These are phyloP conservation scores for Tupiocoris notatus DNA, from an alignment of 2,888 invertebrate genomes.

Conservation along the genomic window DNA sequence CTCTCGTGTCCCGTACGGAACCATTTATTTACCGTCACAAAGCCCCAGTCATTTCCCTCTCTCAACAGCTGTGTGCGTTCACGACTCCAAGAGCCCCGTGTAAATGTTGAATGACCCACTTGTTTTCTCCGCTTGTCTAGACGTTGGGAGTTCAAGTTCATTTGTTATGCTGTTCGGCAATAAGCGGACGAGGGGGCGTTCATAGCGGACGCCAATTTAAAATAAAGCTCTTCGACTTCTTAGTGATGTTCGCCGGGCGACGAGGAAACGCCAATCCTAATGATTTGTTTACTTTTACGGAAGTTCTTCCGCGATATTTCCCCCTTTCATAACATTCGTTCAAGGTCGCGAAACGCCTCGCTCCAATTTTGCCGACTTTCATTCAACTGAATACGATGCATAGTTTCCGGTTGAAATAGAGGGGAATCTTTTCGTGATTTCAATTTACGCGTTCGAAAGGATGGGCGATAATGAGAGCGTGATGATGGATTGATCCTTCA, in stretches of 20 bases:
- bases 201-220: background rate
- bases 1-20: slow-evolving; percentile 3
- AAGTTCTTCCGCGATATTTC: background rate
- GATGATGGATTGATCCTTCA: too few relatives aligned
- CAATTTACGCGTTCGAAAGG: too few relatives aligned
- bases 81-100: slow-evolving; percentile 2
- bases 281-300: background rate
- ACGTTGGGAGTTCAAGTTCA: slow-evolving; percentile 34
- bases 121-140: slow-evolving; percentile 27
- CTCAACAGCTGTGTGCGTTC: slow-evolving; percentile 19
- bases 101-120: slow-evolving; percentile 39
- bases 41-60: slow-evolving; percentile 22
- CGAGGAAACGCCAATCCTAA: background rate
- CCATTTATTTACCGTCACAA: slow-evolving; percentile 31
- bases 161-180: slow-evolving; percentile 28
- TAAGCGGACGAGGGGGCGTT: background rate
- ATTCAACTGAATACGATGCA: too few relatives aligned
- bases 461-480: too few relatives aligned
- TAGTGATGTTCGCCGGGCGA: background rate
- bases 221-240: background rate
- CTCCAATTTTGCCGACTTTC: too few relatives aligned
- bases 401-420: too few relatives aligned
- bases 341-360: background rate
- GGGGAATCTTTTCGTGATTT: too few relatives aligned
- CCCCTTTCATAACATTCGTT: background rate